Evolutionary conservation across 1,140 invertebrate species (phyloP).

Genomic region (Zaprionus capensis): DNA sequence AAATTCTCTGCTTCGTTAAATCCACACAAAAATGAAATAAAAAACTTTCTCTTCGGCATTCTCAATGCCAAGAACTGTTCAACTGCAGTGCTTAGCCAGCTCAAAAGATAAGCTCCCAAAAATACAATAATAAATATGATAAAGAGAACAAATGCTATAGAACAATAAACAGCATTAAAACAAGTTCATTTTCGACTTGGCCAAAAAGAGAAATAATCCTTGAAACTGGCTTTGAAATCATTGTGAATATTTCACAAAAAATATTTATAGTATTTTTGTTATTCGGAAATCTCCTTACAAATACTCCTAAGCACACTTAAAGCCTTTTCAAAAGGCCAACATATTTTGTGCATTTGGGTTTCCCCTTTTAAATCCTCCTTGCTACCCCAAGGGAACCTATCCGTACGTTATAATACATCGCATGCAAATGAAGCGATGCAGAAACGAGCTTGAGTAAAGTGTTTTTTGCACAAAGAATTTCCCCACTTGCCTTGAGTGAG

Average conservation of each 20-base stretch:
- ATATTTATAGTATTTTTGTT: neutral
- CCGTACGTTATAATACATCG: neutral
- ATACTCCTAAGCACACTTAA: neutral
- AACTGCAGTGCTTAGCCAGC: neutral
- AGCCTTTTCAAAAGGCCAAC: neutral
- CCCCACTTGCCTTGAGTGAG: neutral
- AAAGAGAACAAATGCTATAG: neutral
- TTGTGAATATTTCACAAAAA: neutral
- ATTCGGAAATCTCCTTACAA: neutral
- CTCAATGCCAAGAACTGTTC: neutral
- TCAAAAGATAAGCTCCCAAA: neutral
- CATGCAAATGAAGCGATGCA: slow-evolving; percentile 2
- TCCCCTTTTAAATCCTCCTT: neutral
- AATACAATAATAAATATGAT: neutral
- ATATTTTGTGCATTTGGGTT: neutral
- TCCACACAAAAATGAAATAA: neutral
- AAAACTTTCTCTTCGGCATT: neutral
- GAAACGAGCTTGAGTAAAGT: neutral
- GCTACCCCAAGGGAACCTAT: neutral
- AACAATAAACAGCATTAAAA: neutral
- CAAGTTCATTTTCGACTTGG: neutral
- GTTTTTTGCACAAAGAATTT: neutral
- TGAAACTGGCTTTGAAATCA: neutral
- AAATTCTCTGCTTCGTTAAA: neutral
- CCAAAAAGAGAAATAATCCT: neutral